Percentiles rank a stretch among this genome's conserved stretches.
phyloP scores from a whole-genome alignment of 2,797 vertebrate species.

The Poeciliopsis gracilis region DNA sequence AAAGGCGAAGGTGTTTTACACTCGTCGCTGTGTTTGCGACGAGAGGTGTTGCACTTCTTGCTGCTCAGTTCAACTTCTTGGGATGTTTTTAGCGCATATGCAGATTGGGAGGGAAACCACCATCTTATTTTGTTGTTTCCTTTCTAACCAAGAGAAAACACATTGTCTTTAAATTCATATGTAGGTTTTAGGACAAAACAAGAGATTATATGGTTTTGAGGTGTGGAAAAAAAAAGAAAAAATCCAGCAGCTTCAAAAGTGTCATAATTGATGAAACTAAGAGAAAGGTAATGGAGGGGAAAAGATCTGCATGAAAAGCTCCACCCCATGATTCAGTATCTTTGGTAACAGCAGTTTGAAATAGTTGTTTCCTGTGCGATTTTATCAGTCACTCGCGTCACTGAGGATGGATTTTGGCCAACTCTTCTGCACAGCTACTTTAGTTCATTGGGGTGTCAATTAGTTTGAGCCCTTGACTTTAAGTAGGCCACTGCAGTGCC shows the following conservation, averaged over 20 bases:
- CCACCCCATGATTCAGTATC: neutral
- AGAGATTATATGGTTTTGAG: neutral
- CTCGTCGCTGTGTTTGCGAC: too few relatives aligned
- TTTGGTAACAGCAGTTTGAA: conserved; percentile 4
- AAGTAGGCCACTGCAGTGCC: neutral
- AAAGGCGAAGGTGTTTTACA: neutral
- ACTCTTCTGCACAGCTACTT: neutral
- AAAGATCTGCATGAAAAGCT: neutral
- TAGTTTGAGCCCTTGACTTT: neutral
- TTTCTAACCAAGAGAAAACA: neutral
- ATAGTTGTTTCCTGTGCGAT: neutral
- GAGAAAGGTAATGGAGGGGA: neutral
- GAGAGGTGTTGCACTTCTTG: neutral
- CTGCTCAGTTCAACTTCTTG: neutral
- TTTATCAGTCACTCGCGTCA: neutral
- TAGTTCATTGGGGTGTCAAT: neutral
- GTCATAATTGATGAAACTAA: neutral
- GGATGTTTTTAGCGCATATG: neutral
- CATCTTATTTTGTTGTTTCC: neutral
- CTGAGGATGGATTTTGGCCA: neutral
- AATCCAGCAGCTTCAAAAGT: neutral
- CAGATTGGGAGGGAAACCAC: neutral
- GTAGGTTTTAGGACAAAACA: neutral
- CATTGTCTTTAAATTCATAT: neutral
- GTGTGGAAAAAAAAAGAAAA: neutral